Evolutionary conservation across 2,113 vertebrate species (phyloP), one percentile per base, ranked within the genome.

Genomic region (Perca schrenkii): DNA sequence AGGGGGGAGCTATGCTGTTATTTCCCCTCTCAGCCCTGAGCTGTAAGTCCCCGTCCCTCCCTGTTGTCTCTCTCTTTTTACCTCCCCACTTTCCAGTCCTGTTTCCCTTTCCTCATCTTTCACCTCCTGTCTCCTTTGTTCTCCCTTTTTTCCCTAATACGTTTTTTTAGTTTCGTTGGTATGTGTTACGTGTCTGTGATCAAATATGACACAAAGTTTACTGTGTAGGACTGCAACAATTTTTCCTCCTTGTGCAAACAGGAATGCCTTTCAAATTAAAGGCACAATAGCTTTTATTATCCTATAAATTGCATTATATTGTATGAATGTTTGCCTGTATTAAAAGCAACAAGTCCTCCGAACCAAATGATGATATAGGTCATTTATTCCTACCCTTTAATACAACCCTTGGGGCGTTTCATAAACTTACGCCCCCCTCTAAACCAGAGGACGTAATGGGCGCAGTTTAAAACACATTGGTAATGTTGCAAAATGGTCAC

Each of bases 71-170:
- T 31, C 15, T 64, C 54, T 25, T 49, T 13, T 19, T 21, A 34
- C 8, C 12, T 17, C 62, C 11, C 60, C 28, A 40, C 64, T 40
- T 40, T 40, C 8, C 40, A 47, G 40, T 19, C 36, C n/a, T 52
- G 6, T 43, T 52, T 47, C 8, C 12, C 11, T 43, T 36, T 61
- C 25, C 49, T 76, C 76, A 40, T 34, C 52, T 61, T 83, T 77
- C 64, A 70, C 53, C 50, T 80, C 63, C 67, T 54, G 22, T 58
- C 40, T 74, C 46, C 17, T 72, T 64, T 80, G 52, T 73, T 54
- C 28, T 40, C 16, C 1, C 7, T 74, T 54, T 61, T 61, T 15
- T 61, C 14, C 52, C 49, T 28, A 47, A 70, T 57, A 28, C 71
- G 3, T 52, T 43, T 60, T 40, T 16, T 46, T n/a, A 6, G 16